Conservation (phyloP, 1,140 invertebrate genomes). For the Drusus annulatus region DNA sequence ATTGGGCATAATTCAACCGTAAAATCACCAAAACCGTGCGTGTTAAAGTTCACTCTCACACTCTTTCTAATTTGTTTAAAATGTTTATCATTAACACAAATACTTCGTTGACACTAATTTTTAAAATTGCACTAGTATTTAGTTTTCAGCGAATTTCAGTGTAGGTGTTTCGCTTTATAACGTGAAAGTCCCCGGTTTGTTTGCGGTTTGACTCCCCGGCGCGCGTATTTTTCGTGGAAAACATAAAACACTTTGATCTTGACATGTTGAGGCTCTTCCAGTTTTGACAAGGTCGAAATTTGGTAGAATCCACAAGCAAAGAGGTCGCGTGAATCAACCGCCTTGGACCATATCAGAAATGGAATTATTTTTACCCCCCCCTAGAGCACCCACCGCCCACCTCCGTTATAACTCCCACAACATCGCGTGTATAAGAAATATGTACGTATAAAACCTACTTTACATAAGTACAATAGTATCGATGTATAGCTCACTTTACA, state of each 20-base stretch:
- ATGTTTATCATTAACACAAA: slow-evolving; percentile 4
- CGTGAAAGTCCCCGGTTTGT: not conserved
- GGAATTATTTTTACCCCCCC: not conserved
- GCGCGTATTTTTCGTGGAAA: not conserved
- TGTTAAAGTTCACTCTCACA: not conserved
- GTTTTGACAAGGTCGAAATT: slow-evolving; percentile 29
- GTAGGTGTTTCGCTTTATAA: not conserved
- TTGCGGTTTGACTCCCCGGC: not conserved
- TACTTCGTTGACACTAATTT: not conserved
- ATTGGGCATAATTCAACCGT: slow-evolving; percentile 66
- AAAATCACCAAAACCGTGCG: not conserved
- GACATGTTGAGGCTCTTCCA: slow-evolving; percentile 24
- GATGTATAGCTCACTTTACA: no score
- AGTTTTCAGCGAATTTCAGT: slow-evolving; percentile 20
- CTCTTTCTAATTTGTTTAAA: not conserved
- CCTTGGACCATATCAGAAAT: slow-evolving; percentile 21
- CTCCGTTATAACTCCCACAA: not conserved
- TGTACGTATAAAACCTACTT: not conserved
- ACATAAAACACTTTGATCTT: slow-evolving; percentile 18
- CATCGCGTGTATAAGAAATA: not conserved
- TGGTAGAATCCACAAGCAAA: no score
- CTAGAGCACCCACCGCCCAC: not conserved
- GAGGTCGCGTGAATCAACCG: slow-evolving; percentile 31
- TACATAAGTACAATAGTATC: no score
- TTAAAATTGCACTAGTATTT: not conserved